Evolutionary conservation across 1,140 invertebrate species (phyloP).

Genomic region (Lasioglossum albipes): DNA sequence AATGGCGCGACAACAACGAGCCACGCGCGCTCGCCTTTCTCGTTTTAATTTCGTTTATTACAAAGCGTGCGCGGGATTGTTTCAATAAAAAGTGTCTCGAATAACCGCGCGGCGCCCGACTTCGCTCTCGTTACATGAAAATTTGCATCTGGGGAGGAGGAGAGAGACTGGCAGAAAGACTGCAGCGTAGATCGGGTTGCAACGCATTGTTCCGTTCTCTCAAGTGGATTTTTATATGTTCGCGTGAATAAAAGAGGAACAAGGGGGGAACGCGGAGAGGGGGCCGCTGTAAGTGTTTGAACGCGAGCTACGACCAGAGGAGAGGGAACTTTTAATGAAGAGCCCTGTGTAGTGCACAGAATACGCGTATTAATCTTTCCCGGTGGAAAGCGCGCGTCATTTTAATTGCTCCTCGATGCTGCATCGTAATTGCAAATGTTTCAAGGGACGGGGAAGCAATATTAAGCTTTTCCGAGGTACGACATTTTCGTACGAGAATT

Average conservation of each 20-base stretch:
- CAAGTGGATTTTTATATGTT: conserved; percentile 10
- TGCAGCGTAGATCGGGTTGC: background rate
- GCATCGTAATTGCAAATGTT: conserved; percentile 8
- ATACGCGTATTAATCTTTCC: conserved; percentile 26
- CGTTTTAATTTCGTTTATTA: conserved; percentile 3
- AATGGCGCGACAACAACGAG: background rate
- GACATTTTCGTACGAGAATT: no score
- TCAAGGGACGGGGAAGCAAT: background rate
- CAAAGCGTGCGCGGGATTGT: background rate
- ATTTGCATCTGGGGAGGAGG: background rate
- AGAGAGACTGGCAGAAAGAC: background rate
- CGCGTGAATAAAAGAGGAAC: background rate
- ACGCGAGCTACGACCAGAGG: background rate
- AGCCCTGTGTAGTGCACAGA: conserved; percentile 30
- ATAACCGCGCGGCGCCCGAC: background rate
- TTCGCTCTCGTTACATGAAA: background rate
- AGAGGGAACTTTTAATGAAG: conserved; percentile 23
- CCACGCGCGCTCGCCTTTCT: background rate
- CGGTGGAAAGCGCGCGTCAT: conserved; percentile 16
- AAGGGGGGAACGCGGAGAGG: no score
- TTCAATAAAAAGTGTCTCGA: conserved; percentile 1
- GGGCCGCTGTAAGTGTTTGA: background rate
- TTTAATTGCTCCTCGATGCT: conserved; percentile 27
- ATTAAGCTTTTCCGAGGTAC: background rate
- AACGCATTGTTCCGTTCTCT: background rate